phyloP scores from a whole-genome alignment of 2,797 vertebrate genomes.

The Diplodus puntazzo region DNA sequence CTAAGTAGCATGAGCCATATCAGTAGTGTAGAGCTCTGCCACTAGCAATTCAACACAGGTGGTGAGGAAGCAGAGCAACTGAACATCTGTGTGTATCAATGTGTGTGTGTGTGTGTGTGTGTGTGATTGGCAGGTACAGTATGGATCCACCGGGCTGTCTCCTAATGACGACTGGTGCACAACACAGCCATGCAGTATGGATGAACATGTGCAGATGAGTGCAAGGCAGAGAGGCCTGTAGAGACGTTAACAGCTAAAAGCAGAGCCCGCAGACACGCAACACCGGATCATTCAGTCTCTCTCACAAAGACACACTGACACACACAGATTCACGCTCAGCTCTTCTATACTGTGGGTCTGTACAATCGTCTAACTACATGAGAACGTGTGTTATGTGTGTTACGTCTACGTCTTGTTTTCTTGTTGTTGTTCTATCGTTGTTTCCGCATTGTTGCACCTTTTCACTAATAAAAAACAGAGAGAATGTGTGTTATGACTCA shows the following conservation, averaged over 20 bases:
- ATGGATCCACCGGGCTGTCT: constrained; percentile 21
- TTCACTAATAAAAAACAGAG: too few species aligned
- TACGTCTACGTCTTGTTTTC: too few species aligned
- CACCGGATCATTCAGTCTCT: constrained; percentile 13
- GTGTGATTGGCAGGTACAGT: constrained; percentile 39
- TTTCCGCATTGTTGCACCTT: too few species aligned
- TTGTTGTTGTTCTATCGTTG: too few species aligned
- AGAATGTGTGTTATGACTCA: constrained; percentile 12
- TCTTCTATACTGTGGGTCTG: neutral
- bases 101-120: neutral
- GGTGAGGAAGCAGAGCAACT: constrained; percentile 11
- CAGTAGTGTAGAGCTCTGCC: constrained; percentile 28
- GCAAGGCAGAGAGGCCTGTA: constrained; percentile 5
- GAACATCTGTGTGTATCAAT: constrained; percentile 11
- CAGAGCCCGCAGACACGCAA: constrained; percentile 21
- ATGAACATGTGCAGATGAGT: constrained; percentile 12
- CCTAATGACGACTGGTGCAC: constrained; percentile 28
- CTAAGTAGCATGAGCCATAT: constrained; percentile 54
- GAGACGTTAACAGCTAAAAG: constrained; percentile 23
- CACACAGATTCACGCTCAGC: constrained; percentile 5
- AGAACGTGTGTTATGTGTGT: constrained; percentile 19
- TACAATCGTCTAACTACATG: constrained; percentile 18
- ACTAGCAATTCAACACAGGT: constrained; percentile 29
- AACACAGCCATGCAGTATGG: constrained; percentile 32
- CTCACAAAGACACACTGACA: constrained; percentile 13